phyloP scores from a whole-genome alignment of 2,888 invertebrate species.

The Limnephilus lunatus region DNA sequence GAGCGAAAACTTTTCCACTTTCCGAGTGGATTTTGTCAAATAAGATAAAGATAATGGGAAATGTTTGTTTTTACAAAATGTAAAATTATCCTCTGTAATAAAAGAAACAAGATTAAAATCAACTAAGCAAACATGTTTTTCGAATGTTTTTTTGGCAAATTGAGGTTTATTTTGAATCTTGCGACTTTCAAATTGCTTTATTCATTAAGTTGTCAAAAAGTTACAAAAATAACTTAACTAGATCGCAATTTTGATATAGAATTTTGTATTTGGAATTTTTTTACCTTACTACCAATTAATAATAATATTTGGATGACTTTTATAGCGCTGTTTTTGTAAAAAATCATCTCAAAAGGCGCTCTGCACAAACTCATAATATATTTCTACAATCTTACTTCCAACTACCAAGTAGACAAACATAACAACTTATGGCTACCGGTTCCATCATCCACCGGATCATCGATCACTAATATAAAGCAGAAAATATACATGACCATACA shows the following conservation, averaged over 20 bases:
- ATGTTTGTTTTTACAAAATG: conserved; percentile 33
- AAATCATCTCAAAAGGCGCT: no score
- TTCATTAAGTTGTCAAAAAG: background rate
- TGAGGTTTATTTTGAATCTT: background rate
- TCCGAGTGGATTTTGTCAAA: conserved; percentile 46
- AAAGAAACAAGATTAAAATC: conserved; percentile 38
- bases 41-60: conserved; percentile 44
- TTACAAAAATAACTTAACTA: background rate
- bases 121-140: conserved; percentile 13
- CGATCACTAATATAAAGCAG: no score
- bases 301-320: no score
- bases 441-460: no score
- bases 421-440: no score
- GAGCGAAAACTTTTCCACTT: conserved; percentile 43
- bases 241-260: background rate
- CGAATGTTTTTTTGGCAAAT: background rate
- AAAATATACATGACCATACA: no score
- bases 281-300: background rate
- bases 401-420: no score
- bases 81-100: conserved; percentile 39
- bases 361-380: no score
- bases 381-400: no score
- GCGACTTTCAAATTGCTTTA: background rate
- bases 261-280: background rate
- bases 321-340: no score